Base-by-base conservation (phyloP, 2,888 invertebrate genomes). In the Drosophila cracens region DNA sequence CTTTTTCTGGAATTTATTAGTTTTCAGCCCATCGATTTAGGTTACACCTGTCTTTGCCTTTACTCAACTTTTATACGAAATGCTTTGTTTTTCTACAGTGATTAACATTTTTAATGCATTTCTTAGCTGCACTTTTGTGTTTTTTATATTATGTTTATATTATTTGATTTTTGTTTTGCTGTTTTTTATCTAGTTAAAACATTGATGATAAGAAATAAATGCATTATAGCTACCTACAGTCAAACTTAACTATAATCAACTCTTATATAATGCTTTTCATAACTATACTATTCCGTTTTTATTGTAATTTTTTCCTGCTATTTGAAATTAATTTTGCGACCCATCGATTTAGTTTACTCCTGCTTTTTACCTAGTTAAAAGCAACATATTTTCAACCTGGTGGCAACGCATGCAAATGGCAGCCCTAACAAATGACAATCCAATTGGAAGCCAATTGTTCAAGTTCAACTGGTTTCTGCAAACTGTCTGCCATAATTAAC, bases 381-480 rank as follows among this genome's bases (percentile, higher is more conserved):
- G 11, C 2, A 36, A 54, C 18, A 16, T 36, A 33, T 38, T 56
- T 38, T 27, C 18, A 38, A 38, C 36, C 7, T 27, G 16, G 36
- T 56, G 56, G 56, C 56, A 56, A 27, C 38, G 27, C 27, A 34
- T 31, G 11, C 31, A 59, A 25, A 29, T 74, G 69, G 63, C 75
- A 70, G 31, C 69, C 6, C 58, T 51, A n/a, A 13, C 21, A 36
- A 25, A 48, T 25, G 2, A 4, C 11, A 31, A 11, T 59, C 58
- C 43, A 67, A 57, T 36, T 18, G 27, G 46, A 52, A 36, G 1
- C 34, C 21, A 60, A 51, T 34, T 33, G 21, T 25, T 29, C 18
- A 34, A 57, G 38, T 58, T 71, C 52, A 48, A 64, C 21, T 52
- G 34, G 63, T 67, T 67, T 53, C n/a, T 27, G 13, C n/a, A 38